These are phyloP conservation scores for Fragum fragum DNA, from an alignment of 2,888 invertebrate genomes.

Conservation along the genomic window DNA sequence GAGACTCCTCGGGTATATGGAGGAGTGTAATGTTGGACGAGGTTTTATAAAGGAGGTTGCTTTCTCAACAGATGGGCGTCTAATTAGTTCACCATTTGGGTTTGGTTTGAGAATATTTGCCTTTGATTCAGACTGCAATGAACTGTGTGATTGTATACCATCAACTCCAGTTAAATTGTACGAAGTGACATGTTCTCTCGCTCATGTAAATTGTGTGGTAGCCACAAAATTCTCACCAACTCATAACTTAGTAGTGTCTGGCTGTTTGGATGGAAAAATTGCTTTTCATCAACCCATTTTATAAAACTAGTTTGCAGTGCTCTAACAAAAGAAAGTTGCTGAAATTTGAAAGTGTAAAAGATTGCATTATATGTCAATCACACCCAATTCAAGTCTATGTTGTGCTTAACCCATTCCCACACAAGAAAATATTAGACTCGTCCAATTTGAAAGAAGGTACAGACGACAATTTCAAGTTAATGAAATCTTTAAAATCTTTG, in stretches of 20 bases:
- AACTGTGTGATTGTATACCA: slow-evolving; percentile 91
- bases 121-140: slow-evolving; percentile 92
- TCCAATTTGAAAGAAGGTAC: too few relatives aligned
- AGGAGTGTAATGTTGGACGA: slow-evolving; percentile 95
- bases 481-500: too few relatives aligned
- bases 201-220: slow-evolving; percentile 94
- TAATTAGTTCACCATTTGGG: slow-evolving; percentile 96
- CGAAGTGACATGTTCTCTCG: slow-evolving; percentile 91
- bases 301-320: slow-evolving; percentile 5
- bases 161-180: slow-evolving; percentile 88
- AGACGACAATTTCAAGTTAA: too few relatives aligned
- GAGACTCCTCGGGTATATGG: slow-evolving; percentile 93
- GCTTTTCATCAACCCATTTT: slow-evolving; percentile 94
- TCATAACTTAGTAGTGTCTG: slow-evolving; percentile 95
- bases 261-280: slow-evolving; percentile 95
- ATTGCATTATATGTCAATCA: too few relatives aligned
- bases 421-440: too few relatives aligned
- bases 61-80: slow-evolving; percentile 95
- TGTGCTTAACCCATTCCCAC: too few relatives aligned
- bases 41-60: slow-evolving; percentile 97
- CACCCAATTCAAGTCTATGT: too few relatives aligned
- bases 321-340: too few relatives aligned
- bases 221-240: slow-evolving; percentile 96
- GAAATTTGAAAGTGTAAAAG: too few relatives aligned
- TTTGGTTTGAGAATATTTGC: slow-evolving; percentile 95